A percentile compares a stretch with the other conserved stretches of the same genome.
Evolutionary conservation across 2,113 vertebrate species (phyloP).

Genomic region (Bos taurus): DNA sequence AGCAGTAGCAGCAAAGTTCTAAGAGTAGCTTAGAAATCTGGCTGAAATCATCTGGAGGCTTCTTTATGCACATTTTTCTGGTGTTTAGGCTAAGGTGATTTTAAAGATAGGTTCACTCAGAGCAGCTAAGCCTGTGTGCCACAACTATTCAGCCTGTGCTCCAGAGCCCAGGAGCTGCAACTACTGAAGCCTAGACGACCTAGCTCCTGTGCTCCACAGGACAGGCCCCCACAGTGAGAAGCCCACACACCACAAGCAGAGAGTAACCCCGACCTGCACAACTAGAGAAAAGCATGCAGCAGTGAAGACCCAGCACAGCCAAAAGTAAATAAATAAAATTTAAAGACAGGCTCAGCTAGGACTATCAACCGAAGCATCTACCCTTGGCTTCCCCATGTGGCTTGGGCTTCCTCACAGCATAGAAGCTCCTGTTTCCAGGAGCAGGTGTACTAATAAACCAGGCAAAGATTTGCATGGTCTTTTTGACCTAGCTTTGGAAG

Average conservation of each 20-base stretch:
- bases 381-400: rapidly evolving
- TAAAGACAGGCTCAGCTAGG: not conserved
- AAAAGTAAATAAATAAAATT: not conserved
- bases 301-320: not conserved
- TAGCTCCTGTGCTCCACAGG: not conserved
- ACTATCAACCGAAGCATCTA: not conserved
- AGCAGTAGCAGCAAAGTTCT: not conserved
- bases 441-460: not conserved
- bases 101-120: not conserved
- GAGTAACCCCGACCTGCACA: not conserved
- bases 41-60: not conserved
- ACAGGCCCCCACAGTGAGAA: not conserved
- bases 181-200: rapidly evolving
- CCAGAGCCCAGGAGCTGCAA: not conserved
- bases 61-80: not conserved
- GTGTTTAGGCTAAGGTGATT: not conserved
- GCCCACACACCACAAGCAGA: not conserved
- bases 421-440: not conserved
- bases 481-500: not conserved
- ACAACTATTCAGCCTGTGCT: not conserved
- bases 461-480: not conserved
- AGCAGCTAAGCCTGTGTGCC: not conserved
- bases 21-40: not conserved
- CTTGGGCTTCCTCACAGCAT: not conserved
- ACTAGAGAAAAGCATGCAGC: not conserved